Conservation (phyloP, 2,888 invertebrate species). For the Elegia similella region DNA sequence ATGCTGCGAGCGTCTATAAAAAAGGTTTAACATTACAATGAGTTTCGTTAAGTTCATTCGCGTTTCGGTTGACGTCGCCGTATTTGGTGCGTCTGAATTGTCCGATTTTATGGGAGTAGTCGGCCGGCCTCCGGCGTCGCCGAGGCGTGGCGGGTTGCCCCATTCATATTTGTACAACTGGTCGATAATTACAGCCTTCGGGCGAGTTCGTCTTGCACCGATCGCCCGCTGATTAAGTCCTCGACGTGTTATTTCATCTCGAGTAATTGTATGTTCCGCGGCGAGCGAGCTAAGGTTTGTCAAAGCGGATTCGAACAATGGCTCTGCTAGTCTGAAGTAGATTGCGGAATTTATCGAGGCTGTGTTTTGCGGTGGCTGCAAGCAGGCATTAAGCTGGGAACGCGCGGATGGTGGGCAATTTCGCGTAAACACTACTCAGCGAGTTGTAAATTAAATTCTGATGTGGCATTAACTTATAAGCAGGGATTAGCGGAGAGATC, state of each 20-base stretch:
- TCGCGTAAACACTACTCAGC: conserved; percentile 50
- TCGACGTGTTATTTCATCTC: conserved; percentile 60
- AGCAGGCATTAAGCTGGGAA: conserved; percentile 36
- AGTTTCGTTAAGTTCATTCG: conserved; percentile 10
- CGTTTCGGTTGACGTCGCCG: conserved; percentile 21
- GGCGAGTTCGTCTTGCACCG: conserved; percentile 38
- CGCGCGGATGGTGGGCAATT: conserved; percentile 43
- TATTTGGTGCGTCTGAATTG: conserved; percentile 31
- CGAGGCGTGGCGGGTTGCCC: conserved; percentile 43
- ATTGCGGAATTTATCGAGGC: conserved; percentile 42
- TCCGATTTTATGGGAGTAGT: conserved; percentile 40
- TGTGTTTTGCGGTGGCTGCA: conserved; percentile 26
- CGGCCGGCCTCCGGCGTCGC: conserved; percentile 44
- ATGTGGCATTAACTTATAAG: conserved; percentile 62
- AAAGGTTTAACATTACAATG: conserved; percentile 38
- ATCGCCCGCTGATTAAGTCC: conserved; percentile 68
- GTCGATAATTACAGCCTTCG: conserved; percentile 64
- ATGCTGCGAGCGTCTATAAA: conserved; percentile 47
- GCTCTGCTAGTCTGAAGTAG: conserved; percentile 31
- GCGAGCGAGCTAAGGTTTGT: conserved; percentile 27
- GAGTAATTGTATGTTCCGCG: conserved; percentile 38
- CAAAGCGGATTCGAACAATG: conserved; percentile 33
- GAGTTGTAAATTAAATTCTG: conserved; percentile 64
- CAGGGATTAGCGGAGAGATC: conserved; percentile 17
- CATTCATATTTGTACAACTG: conserved; percentile 74